A percentile compares a stretch with the other conserved stretches of the same genome.
phyloP scores from a whole-genome alignment of 2,113 vertebrate genomes.

The Semnornis frantzii region DNA sequence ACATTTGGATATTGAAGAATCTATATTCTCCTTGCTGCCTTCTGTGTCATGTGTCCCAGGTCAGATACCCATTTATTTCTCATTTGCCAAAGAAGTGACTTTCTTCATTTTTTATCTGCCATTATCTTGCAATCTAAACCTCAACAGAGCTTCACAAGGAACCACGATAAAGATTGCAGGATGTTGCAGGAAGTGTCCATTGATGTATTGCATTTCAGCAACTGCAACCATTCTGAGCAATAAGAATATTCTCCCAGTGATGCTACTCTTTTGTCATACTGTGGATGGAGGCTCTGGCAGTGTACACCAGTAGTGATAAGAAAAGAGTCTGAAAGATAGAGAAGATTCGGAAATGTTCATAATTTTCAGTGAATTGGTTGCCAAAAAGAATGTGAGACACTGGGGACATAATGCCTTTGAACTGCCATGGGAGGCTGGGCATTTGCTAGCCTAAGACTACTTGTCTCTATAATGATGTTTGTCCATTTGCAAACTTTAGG shows the following conservation, averaged over 20 bases:
- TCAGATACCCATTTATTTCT: neutral
- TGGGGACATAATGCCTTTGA: neutral
- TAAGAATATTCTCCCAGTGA: neutral
- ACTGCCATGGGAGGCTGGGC: neutral
- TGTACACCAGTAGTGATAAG: neutral
- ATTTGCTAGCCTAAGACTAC: neutral
- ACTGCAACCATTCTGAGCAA: neutral
- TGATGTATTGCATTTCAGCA: no score
- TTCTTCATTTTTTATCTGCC: neutral
- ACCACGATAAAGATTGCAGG: neutral
- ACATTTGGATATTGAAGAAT: neutral
- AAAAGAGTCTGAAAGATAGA: neutral
- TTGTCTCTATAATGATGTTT: no score
- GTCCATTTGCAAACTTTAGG: neutral
- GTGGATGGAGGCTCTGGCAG: neutral
- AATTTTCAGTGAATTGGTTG: neutral
- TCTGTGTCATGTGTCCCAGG: fast-evolving
- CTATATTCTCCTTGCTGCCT: neutral
- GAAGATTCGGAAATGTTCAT: neutral
- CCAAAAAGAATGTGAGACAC: neutral
- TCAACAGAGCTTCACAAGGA: neutral
- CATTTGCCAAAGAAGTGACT: neutral
- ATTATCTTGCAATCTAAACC: neutral
- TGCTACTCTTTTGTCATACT: neutral
- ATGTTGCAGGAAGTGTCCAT: fast-evolving